phyloP scores from a whole-genome alignment of 2,888 invertebrate genomes.

The Eristalis arbustorum region DNA sequence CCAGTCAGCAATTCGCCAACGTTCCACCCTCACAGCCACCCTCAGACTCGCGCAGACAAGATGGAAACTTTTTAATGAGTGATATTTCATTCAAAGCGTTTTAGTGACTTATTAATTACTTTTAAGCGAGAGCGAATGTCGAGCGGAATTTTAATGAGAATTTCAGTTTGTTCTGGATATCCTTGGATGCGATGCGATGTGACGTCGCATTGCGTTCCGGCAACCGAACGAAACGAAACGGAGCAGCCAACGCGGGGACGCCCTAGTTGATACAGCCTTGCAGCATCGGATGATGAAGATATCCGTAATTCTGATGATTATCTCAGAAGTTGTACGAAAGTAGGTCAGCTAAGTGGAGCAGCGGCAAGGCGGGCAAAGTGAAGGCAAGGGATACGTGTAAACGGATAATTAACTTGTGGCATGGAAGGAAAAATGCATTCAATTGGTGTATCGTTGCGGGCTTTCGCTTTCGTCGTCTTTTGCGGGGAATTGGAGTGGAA shows the following conservation, averaged over 20 bases:
- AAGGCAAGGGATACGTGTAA: not conserved
- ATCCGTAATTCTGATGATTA: not conserved
- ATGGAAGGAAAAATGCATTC: not conserved
- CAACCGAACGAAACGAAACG: not conserved
- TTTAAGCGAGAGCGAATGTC: constrained; percentile 42
- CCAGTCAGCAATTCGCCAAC: not conserved
- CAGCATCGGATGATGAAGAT: not conserved
- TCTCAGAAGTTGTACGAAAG: not conserved
- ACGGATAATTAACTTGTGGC: not conserved
- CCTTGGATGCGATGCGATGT: not conserved
- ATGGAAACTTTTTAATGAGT: constrained; percentile 52
- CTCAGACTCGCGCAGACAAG: not conserved
- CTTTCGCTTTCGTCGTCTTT: too few relatives aligned
- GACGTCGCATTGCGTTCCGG: not conserved
- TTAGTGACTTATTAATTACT: constrained; percentile 61
- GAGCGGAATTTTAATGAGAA: constrained; percentile 47
- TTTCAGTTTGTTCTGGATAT: constrained; percentile 12
- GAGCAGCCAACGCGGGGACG: not conserved
- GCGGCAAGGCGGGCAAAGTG: not conserved
- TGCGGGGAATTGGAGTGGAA: too few relatives aligned
- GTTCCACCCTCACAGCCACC: not conserved
- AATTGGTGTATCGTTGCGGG: not conserved
- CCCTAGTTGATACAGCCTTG: not conserved
- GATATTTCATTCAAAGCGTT: constrained; percentile 56
- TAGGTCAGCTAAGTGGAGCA: not conserved